Evolutionary conservation across 2,113 vertebrate genomes (phyloP), one percentile per base, ranked within the genome.

Genomic region (Pollachius pollachius): DNA sequence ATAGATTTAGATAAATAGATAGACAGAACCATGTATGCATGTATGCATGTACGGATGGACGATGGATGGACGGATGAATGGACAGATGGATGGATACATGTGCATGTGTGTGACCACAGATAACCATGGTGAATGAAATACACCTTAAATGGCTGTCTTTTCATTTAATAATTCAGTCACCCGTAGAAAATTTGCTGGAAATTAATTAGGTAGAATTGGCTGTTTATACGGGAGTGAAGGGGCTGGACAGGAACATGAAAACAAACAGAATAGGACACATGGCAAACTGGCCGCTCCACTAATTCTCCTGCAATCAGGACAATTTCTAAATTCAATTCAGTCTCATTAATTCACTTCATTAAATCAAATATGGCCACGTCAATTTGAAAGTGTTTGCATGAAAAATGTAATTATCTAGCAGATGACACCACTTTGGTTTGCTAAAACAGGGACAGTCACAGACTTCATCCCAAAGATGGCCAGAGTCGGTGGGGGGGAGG

Each of bases 341-440:
- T 84, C 76, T 72, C 67, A 85, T 86, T 78, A 81, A 87, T 83
- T 86, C 76, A 81, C 76, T 79, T 75, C 77, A 83, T 83, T 81
- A 84, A 89, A 83, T 83, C 83, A 85, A 83, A 80, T 72, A 71
- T 79, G 70, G 70, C 67, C 72, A 57, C 78, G 75, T 77, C 75
- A 73, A 81, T 75, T 76, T 1, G 21, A 82, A 62, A 54, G 34
- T 52, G 62, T 80, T 68, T 77, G 71, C 73, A 77, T 77, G 69
- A 65, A 73, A 77, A 82, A 74, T 78, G 77, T 69, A 76, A 83
- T 85, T 79, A 72, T 71, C 68, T 73, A 80, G 64, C 71, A 74
- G 77, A 79, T 82, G 78, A 83, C 68, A 80, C 59, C 27, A 13
- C 9, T 34, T 76, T 18, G 15, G 52, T 62, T 71, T 56, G 41